A percentile compares a stretch with the other conserved stretches of the same genome.
These are phyloP conservation scores for Synergus gifuensis DNA, from an alignment of 2,888 invertebrate genomes.

Conservation along the genomic window DNA sequence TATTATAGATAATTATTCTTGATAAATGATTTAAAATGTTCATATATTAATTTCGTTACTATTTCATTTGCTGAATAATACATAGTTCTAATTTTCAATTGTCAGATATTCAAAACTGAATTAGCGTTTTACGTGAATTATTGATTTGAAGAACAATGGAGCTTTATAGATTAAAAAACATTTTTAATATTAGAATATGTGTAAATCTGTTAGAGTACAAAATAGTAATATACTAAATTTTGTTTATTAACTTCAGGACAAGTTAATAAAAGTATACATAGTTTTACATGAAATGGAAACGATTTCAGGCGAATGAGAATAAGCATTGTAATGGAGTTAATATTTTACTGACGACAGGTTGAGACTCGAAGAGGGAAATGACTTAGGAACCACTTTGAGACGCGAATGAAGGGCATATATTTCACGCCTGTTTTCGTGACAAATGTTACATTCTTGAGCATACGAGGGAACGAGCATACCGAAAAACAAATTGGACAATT, in stretches of 20 bases:
- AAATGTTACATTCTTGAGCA: slow-evolving; percentile 66
- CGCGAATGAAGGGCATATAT: slow-evolving; percentile 60
- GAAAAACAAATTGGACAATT: slow-evolving; percentile 60
- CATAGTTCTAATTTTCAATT: too few species aligned
- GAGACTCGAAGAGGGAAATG: slow-evolving; percentile 45
- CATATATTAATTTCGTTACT: not conserved
- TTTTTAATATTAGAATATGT: too few species aligned
- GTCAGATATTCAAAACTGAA: too few species aligned
- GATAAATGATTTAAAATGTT: not conserved
- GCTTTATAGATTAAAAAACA: too few species aligned
- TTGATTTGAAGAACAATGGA: too few species aligned
- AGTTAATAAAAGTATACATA: not conserved
- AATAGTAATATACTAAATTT: too few species aligned
- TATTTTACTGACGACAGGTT: slow-evolving; percentile 57
- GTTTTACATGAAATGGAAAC: slow-evolving; percentile 58
- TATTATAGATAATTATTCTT: not conserved
- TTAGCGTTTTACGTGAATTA: too few species aligned
- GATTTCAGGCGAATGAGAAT: slow-evolving; percentile 60
- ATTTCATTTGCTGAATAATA: too few species aligned
- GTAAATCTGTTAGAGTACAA: too few species aligned
- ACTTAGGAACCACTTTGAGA: slow-evolving; percentile 41
- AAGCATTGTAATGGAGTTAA: slow-evolving; percentile 63
- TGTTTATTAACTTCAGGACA: too few species aligned
- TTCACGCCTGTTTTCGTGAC: slow-evolving; percentile 67
- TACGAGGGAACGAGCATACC: slow-evolving; percentile 58